These are phyloP conservation scores for Dione juno DNA, from an alignment of 2,888 invertebrate genomes.

Conservation along the genomic window DNA sequence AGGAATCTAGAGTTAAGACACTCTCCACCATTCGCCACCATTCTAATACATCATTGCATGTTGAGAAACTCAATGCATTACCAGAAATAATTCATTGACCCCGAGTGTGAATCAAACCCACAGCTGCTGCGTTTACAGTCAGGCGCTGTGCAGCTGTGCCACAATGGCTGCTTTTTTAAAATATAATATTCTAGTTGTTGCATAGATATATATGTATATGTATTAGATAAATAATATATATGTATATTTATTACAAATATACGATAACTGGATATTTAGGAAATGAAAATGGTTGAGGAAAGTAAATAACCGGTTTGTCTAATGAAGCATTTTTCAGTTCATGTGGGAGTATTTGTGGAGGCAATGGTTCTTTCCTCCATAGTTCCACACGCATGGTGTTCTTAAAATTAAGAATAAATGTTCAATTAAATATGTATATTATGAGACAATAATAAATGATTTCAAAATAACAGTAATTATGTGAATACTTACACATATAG, in stretches of 20 bases:
- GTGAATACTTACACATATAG: slow-evolving; percentile 28
- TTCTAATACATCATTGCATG: no score
- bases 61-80: no score
- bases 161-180: no score
- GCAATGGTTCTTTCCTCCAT: slow-evolving; percentile 51
- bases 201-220: no score
- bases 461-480: neutral
- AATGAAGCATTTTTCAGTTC: slow-evolving; percentile 59
- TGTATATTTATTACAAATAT: slow-evolving; percentile 63
- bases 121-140: no score
- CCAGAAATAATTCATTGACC: no score
- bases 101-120: no score
- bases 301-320: slow-evolving; percentile 61
- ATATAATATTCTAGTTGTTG: no score
- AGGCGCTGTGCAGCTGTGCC: no score
- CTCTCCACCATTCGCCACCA: no score
- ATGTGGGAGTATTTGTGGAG: slow-evolving; percentile 65
- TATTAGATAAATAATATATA: no score
- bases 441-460: neutral
- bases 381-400: slow-evolving; percentile 33
- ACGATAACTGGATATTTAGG: slow-evolving; percentile 73
- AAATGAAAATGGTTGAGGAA: slow-evolving; percentile 71
- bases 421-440: neutral
- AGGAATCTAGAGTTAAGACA: no score
- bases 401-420: slow-evolving; percentile 45